Percentiles rank a stretch among this genome's conserved stretches.
Conservation (phyloP, 2,797 vertebrate species). For the Paedocypris micromegethes region DNA sequence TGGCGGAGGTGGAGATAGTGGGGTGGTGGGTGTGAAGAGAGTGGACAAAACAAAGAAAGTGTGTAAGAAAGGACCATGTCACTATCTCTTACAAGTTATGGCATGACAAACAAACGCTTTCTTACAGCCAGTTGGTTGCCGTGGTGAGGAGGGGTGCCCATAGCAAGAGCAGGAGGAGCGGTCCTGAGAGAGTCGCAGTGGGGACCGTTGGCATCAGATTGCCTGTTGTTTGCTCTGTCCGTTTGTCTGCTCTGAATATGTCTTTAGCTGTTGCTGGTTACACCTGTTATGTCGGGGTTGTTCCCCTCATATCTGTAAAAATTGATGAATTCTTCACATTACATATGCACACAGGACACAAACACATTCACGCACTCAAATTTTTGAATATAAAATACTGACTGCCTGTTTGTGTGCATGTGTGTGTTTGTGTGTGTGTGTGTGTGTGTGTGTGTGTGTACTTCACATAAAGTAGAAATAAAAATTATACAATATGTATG, state of each 20-base stretch:
- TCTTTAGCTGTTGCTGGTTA: conserved; percentile 46
- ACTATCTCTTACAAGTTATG: conserved; percentile 75
- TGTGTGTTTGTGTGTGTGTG: no score
- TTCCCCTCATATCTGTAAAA: conserved; percentile 69
- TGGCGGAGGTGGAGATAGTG: no score
- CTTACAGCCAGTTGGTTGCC: conserved; percentile 84
- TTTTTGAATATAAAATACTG: no score
- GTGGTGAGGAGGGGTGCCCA: conserved; percentile 76
- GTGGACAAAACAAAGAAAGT: conserved; percentile 55
- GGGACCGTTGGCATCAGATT: conserved; percentile 82
- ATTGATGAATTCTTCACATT: neutral
- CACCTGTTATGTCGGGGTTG: conserved; percentile 59
- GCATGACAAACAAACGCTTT: conserved; percentile 72
- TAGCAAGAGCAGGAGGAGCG: conserved; percentile 82
- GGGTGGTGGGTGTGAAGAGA: neutral
- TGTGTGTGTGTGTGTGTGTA: no score
- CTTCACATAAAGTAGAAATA: no score
- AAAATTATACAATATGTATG: no score
- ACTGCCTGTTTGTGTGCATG: no score
- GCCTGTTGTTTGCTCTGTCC: conserved; percentile 66
- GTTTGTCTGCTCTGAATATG: conserved; percentile 59
- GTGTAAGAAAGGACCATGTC: conserved; percentile 69
- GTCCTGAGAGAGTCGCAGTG: conserved; percentile 76
- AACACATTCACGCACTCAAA: no score
- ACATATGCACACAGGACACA: no score